Evolutionary conservation across 2,797 vertebrate genomes (phyloP), one percentile per base, ranked within the genome.

Genomic region (Champsocephalus gunnari): DNA sequence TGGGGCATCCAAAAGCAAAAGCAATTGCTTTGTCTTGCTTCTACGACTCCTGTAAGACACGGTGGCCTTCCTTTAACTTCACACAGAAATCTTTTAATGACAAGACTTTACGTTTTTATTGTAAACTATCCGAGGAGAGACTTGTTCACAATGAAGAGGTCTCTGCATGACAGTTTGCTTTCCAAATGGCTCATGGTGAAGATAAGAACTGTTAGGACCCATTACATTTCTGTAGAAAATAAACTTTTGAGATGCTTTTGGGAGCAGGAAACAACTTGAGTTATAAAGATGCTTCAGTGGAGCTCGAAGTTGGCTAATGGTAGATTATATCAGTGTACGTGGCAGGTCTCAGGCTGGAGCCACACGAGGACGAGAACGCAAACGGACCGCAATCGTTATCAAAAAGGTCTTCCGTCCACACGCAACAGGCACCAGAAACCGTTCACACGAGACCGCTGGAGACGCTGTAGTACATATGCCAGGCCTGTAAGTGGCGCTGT

Each of bases 171-270:
- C 45, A n/a, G 60, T 47, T 41, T 58, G 73, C 73, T 1, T 3
- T 49, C 77, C 21, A 34, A 38, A 28, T 49, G 14, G 41, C 32
- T 73, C 12, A 41, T 71, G 9, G 38, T 45, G 55, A 67, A 65
- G 41, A 53, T 28, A 50, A 72, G 10, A 66, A 65, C 44, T 43
- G 16, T 21, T 47, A 38, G 14, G 3, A 19, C 11, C 44, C 16
- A 48, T 47, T 24, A 21, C 41, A 16, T n/a, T n/a, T 67, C 9
- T 14, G 47, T 55, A 0, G 32, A 34, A 44, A 55, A 38, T 12
- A 12, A 41, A 59, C n/a, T 3, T 32, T 1, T 45, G 0, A 66
- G 32, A 54, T 49, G 17, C 2, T 14, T 16, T 56, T 57, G 1
- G 62, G 58, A 51, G 14, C 73, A 9, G 44, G 56, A 58, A 16